Evolutionary conservation across 2,797 vertebrate species (phyloP).

Genomic region (Dendrocincla fuliginosa): DNA sequence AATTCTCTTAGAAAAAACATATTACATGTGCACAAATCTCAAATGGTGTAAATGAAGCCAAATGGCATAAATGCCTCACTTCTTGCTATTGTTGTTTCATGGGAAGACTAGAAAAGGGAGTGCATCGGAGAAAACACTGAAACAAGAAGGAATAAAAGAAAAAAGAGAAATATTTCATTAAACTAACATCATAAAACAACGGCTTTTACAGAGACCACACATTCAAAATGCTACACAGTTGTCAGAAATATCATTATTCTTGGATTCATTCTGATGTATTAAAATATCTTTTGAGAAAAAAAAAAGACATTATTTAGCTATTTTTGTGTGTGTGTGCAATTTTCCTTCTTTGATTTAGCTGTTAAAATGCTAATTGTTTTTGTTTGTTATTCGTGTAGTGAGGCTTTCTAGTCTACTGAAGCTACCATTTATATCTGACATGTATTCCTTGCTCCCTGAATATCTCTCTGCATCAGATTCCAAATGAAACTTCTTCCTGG

Average conservation of each 20-base stretch:
- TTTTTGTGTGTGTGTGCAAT: not conserved
- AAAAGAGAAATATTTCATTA: not conserved
- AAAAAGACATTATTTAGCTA: rapidly evolving
- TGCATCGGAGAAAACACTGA: not conserved
- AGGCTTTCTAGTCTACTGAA: not conserved
- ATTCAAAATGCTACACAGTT: not conserved
- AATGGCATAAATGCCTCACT: not conserved
- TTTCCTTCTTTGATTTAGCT: not conserved
- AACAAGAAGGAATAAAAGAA: not conserved
- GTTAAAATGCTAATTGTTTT: not conserved
- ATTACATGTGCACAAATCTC: not conserved
- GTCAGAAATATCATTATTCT: not conserved
- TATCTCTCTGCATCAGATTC: not conserved
- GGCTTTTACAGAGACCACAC: not conserved
- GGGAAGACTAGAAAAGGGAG: not conserved
- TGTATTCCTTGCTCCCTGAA: not conserved
- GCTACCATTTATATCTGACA: not conserved
- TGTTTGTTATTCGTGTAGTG: not conserved
- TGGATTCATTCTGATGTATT: not conserved
- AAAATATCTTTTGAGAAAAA: not conserved
- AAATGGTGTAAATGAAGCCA: not conserved
- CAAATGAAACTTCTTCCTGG: not conserved
- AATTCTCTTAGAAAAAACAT: not conserved
- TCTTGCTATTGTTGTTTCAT: not conserved
- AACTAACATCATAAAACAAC: not conserved